phyloP scores from a whole-genome alignment of 2,113 vertebrate species.

The Phalacrocorax carbo region DNA sequence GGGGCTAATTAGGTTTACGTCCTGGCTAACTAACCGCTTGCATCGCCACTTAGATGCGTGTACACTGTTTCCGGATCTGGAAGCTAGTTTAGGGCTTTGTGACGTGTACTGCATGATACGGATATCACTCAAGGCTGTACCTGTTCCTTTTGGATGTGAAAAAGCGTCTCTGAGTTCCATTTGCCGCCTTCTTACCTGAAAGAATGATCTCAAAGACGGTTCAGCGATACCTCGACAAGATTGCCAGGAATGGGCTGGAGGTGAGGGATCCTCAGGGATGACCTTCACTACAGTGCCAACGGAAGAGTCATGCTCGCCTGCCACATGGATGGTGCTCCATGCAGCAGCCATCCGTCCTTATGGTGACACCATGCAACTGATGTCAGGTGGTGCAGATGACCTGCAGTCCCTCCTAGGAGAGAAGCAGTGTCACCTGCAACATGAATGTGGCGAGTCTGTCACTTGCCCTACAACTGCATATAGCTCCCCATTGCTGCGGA shows the following conservation, averaged over 20 bases:
- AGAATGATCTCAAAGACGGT: neutral
- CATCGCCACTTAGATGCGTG: neutral
- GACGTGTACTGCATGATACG: rapidly evolving
- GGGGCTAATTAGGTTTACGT: neutral
- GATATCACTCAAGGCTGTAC: neutral
- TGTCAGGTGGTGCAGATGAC: neutral
- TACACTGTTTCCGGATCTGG: neutral
- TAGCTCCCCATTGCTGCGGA: neutral
- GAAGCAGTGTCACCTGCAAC: neutral
- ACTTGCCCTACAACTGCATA: neutral
- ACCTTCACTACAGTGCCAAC: rapidly evolving
- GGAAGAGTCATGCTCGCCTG: rapidly evolving
- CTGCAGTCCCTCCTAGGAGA: neutral
- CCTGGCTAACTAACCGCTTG: neutral
- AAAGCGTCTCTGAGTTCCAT: neutral
- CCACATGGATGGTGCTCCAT: neutral
- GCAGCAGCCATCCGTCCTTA: neutral
- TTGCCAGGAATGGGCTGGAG: rapidly evolving
- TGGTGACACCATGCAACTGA: neutral
- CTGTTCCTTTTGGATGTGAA: neutral
- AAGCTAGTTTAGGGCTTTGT: neutral
- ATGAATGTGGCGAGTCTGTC: neutral
- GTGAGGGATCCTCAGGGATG: neutral
- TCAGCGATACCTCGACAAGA: neutral
- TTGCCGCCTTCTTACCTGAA: neutral